Evolutionary conservation across 2,888 invertebrate species (phyloP), one percentile per base, ranked within the genome.

Genomic region (Zeuzera pyrina): DNA sequence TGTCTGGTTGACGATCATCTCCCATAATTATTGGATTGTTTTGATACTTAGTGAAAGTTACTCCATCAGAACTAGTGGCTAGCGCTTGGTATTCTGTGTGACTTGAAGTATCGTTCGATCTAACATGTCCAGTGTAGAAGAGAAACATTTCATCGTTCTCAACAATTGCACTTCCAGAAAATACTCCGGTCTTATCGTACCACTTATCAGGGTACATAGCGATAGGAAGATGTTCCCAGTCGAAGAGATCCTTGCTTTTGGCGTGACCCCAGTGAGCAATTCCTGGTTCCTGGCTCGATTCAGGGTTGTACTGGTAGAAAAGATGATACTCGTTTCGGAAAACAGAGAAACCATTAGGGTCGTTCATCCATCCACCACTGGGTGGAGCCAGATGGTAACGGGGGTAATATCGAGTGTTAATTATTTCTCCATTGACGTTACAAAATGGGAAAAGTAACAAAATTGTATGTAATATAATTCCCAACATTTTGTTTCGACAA

Each of bases 291-390:
- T 33, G 24, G 19, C 43, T 43, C 13, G 41, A 41, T 19, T 51
- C 33, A 0, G 67, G 66, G 39, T 64, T 49, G 43, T 58, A 53
- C 32, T 69, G 70, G 34, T 55, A 67, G 37, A 60, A 66, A 3
- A 63, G 38, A 36, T 71, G 68, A 34, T 59, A 71, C 22, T 53
- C 49, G 3, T 57, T 57, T 6, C 52, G 39, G 30, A 45, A 53
- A 31, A 48, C 56, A 12, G 61, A 53, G 31, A 70, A 52, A 2
- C 71, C 71, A 35, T 70, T 69, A 3, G 71, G 71, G 34, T 71
- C 69, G 33, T 69, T 71, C 16, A 64, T 53, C 69, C 68, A 71
- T 24, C 83, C 84, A 0, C 58, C 57, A 11, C 36, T 26, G 6
- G 38, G 45, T 4, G 41, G 39, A 3, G 39, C 32, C 15, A 47